Evolutionary conservation across 2,797 vertebrate genomes (phyloP).

Genomic region (Hypotaenidia okinawae): DNA sequence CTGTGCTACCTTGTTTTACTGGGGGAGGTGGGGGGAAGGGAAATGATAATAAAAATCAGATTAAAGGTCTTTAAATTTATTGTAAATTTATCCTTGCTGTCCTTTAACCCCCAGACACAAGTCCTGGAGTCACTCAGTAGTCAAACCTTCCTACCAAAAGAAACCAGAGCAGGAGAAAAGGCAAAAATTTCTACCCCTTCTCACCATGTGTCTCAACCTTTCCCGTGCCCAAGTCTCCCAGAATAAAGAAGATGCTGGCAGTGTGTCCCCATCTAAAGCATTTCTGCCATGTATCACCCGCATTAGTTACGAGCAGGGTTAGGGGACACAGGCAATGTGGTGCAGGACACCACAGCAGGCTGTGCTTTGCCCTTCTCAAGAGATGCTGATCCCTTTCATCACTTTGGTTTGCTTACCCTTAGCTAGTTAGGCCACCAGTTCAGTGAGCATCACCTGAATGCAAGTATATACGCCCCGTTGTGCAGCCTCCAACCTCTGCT

Average conservation of each 20-base stretch:
- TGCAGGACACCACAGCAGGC: neutral
- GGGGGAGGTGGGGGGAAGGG: neutral
- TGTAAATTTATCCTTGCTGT: neutral
- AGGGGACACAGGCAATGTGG: neutral
- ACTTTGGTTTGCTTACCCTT: neutral
- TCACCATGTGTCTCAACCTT: neutral
- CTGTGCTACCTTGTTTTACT: accelerated
- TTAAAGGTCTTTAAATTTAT: neutral
- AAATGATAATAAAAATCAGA: neutral
- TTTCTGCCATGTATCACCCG: neutral
- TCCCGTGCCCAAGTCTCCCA: neutral
- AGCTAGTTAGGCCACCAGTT: neutral
- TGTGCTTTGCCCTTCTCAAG: neutral
- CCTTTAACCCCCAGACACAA: neutral
- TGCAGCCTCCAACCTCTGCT: neutral
- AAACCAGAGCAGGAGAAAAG: neutral
- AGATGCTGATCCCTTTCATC: neutral
- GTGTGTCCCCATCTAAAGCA: accelerated
- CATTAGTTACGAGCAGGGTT: neutral
- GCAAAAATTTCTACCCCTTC: neutral
- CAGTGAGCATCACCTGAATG: neutral
- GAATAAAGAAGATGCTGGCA: neutral
- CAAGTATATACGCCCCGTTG: accelerated
- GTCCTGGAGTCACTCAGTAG: neutral
- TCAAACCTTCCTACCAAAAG: neutral